These are phyloP conservation scores for Tridacna gigas DNA, from an alignment of 2,888 invertebrate species.

Conservation along the genomic window DNA sequence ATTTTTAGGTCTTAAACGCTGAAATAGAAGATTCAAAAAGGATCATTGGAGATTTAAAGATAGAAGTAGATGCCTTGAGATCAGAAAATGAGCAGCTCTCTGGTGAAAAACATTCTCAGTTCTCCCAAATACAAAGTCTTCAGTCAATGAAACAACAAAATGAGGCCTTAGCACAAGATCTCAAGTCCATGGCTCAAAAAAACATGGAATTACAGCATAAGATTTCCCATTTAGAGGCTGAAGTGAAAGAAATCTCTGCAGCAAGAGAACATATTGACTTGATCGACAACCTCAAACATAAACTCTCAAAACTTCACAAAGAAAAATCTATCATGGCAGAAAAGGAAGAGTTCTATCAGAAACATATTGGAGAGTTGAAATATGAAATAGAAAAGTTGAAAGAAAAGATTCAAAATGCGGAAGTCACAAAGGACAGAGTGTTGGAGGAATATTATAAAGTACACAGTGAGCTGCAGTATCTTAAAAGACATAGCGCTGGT, in stretches of 20 bases:
- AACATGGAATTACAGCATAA: slow-evolving; percentile 75
- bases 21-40: slow-evolving; percentile 65
- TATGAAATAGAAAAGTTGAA: slow-evolving; percentile 69
- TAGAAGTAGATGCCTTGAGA: slow-evolving; percentile 65
- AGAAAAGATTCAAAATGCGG: slow-evolving; percentile 65
- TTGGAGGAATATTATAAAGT: slow-evolving; percentile 73
- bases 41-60: slow-evolving; percentile 62
- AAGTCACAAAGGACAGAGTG: slow-evolving; percentile 72
- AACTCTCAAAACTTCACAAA: slow-evolving; percentile 69
- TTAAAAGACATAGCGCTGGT: slow-evolving; percentile 66
- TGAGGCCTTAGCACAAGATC: slow-evolving; percentile 68
- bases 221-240: slow-evolving; percentile 69
- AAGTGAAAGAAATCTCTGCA: slow-evolving; percentile 66
- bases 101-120: slow-evolving; percentile 59
- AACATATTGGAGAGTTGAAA: slow-evolving; percentile 66
- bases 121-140: slow-evolving; percentile 68
- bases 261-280: slow-evolving; percentile 71
- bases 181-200: slow-evolving; percentile 74
- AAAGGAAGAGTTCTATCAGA: slow-evolving; percentile 70
- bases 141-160: slow-evolving; percentile 66
- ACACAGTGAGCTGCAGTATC: slow-evolving; percentile 67
- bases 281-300: slow-evolving; percentile 72
- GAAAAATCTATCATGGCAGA: slow-evolving; percentile 70
- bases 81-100: slow-evolving; percentile 65
- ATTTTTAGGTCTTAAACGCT: slow-evolving; percentile 58